A percentile compares a stretch with the other conserved stretches of the same genome.
Conservation (phyloP, 1,140 invertebrate species). For the Drosophila albomicans region DNA sequence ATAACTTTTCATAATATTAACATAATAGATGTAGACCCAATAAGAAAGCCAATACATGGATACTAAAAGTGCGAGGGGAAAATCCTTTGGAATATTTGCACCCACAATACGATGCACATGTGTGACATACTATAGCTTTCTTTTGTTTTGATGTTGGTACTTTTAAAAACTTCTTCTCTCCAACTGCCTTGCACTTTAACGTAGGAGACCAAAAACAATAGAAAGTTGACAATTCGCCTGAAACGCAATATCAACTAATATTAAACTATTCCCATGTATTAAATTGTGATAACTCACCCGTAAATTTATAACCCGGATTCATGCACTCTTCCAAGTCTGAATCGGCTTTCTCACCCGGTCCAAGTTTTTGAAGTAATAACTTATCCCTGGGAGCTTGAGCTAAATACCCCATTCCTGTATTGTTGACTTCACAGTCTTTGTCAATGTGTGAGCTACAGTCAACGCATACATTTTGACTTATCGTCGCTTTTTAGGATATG, state of each 20-base stretch:
- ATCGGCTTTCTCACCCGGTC: background rate
- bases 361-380: background rate
- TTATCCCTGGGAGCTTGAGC: background rate
- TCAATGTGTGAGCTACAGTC: background rate
- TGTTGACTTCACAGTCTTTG: background rate
- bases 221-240: background rate
- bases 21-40: background rate
- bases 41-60: background rate
- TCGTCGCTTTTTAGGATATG: background rate
- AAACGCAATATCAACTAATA: background rate
- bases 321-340: background rate
- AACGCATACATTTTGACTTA: background rate
- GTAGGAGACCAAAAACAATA: conserved; percentile 9
- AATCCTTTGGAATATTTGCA: background rate
- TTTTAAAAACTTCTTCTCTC: background rate
- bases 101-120: conserved; percentile 12
- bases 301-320: background rate
- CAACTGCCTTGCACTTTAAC: background rate
- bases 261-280: background rate
- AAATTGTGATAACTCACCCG: background rate
- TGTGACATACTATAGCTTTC: background rate
- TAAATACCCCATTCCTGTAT: background rate
- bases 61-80: background rate
- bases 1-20: background rate
- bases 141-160: background rate